These are phyloP conservation scores for Sciurus niger DNA, from an alignment of 2,113 vertebrate species.

Conservation along the genomic window DNA sequence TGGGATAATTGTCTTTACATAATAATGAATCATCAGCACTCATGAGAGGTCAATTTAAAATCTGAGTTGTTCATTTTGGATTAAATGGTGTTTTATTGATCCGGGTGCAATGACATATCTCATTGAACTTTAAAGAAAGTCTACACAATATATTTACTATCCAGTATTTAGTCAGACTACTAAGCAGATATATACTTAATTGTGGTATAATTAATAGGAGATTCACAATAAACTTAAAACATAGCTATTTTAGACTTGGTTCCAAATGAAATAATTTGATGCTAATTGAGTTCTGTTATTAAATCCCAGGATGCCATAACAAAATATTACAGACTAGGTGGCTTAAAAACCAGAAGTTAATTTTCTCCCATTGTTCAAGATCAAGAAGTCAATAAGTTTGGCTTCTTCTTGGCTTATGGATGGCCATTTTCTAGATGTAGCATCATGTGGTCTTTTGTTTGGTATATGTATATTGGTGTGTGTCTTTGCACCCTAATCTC, in stretches of 20 bases:
- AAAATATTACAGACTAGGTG: neutral
- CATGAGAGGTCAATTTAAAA: conserved; percentile 56
- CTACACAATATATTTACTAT: neutral
- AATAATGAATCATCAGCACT: conserved; percentile 41
- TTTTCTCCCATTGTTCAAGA: neutral
- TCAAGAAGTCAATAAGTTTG: neutral
- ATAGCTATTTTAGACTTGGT: conserved; percentile 1
- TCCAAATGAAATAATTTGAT: neutral
- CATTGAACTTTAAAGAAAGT: neutral
- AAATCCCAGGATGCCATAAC: neutral
- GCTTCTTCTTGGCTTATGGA: neutral
- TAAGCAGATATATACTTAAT: neutral
- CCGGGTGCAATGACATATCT: neutral
- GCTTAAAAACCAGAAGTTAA: neutral
- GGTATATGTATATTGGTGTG: neutral
- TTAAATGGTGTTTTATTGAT: conserved; percentile 22
- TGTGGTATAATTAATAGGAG: neutral
- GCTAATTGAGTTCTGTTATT: neutral
- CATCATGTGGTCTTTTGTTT: neutral
- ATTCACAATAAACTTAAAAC: neutral
- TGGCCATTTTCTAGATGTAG: neutral
- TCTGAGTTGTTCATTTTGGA: conserved; percentile 33
- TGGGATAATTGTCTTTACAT: neutral
- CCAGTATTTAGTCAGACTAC: neutral
- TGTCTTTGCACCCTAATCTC: neutral